Evolutionary conservation across 92 coral and sea anemone species (phyloP), one percentile per base, ranked within the genome.

Genomic region (Anthopleura xanthogrammica): DNA sequence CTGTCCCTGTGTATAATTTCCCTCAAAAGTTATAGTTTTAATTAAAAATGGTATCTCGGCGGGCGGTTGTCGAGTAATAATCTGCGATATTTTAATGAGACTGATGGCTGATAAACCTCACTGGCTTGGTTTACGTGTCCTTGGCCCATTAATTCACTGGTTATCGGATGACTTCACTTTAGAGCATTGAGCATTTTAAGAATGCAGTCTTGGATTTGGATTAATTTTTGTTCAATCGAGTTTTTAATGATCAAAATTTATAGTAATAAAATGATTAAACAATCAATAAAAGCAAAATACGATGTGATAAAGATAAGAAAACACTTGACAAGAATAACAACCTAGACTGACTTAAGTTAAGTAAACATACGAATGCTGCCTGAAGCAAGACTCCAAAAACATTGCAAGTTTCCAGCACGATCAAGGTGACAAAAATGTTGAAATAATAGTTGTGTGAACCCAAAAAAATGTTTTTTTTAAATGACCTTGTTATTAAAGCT

Each of bases 111-210:
- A 68, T 68, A 68, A 36, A 68, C 74, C 29, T 36, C 43, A 68
- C 2, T 68, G 42, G 42, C 43, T 68, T 68, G 41, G 74, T 12
- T 11, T 68, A 68, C 74, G 74, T 68, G 74, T 68, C 74, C 42
- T 68, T 68, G 74, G 16, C 74, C 2, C 42, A 68, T 23, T 0
- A 3, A 10, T 12, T 24, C 17, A 36, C 42, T 68, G 41, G 16
- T 68, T 12, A 68, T 24, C 74, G 74, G 74, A 68, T 68, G 74
- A 12, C 74, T 68, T 68, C 74, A 36, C 36, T 68, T 29, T 68
- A 68, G 13, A 24, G 42, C 36, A 29, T 13, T n/a, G 74, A 42
- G 74, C 41, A 68, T 68, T 68, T 29, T 24, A 68, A 68, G 73
- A 68, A 68, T 68, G 41, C 29, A 17, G 70, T 62, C 29, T 62